phyloP scores from a whole-genome alignment of 2,797 vertebrate species.

The Otolemur crassicaudatus region DNA sequence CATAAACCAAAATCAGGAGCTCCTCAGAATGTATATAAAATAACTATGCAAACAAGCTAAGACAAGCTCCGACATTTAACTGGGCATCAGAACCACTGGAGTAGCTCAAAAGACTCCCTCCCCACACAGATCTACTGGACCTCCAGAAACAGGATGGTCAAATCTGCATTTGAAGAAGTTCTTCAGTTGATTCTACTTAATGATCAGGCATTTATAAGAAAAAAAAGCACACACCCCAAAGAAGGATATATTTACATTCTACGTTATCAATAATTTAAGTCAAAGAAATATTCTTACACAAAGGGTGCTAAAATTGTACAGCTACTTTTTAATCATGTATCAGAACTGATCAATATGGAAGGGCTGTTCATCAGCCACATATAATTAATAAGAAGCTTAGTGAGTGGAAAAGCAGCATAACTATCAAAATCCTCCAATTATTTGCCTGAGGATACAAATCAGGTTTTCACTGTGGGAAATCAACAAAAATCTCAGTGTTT shows the following conservation, averaged over 20 bases:
- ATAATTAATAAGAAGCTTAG: neutral
- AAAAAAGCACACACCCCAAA: neutral
- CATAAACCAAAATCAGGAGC: neutral
- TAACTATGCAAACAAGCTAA: neutral
- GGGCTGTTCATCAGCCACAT: neutral
- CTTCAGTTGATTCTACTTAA: neutral
- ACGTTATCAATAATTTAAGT: neutral
- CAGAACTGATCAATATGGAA: neutral
- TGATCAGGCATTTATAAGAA: neutral
- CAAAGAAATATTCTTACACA: conserved; percentile 9
- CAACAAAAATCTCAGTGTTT: conserved; percentile 14
- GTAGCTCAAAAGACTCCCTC: neutral
- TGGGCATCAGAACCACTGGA: neutral
- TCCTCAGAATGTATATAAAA: neutral
- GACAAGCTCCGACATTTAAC: neutral
- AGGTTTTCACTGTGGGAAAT: neutral
- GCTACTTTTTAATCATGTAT: neutral
- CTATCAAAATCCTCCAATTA: neutral
- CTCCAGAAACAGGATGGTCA: neutral
- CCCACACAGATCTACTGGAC: neutral
- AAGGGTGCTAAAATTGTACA: conserved; percentile 3
- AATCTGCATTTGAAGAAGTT: neutral
- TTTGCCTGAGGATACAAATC: neutral
- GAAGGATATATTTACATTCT: conserved; percentile 37
- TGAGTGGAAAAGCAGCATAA: neutral